Evolutionary conservation across 2,888 invertebrate genomes (phyloP).

Genomic region (Leptinotarsa peninsularis): DNA sequence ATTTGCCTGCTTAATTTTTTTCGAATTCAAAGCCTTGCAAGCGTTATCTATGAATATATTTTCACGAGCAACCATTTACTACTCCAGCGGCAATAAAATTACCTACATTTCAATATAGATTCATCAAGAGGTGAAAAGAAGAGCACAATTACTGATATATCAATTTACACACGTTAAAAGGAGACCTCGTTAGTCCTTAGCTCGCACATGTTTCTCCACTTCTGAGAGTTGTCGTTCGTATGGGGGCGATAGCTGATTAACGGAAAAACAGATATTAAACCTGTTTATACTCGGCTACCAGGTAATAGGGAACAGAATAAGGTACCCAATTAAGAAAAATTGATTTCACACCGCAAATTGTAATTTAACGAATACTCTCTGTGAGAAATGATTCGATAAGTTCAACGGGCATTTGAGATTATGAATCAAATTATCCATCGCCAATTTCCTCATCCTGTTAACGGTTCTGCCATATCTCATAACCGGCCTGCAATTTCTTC

Average conservation of each 20-base stretch:
- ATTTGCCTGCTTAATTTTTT: background rate
- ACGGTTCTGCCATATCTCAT: conserved; percentile 8
- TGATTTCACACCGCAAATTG: background rate
- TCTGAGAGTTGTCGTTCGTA: too few species aligned
- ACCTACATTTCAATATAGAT: background rate
- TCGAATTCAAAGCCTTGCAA: background rate
- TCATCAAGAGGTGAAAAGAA: background rate
- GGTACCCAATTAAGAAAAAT: background rate
- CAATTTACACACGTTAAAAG: background rate
- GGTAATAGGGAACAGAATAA: background rate
- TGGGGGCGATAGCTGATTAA: too few species aligned
- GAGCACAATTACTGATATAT: background rate
- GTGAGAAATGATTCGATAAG: background rate
- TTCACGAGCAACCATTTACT: background rate
- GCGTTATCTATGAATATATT: background rate
- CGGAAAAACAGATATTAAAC: background rate
- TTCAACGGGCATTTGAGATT: background rate
- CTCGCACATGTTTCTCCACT: too few species aligned
- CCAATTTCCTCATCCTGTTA: background rate
- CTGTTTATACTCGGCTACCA: background rate
- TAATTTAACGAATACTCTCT: background rate
- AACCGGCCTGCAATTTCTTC: background rate
- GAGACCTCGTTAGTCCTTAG: too few species aligned
- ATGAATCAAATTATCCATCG: background rate
- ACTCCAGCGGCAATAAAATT: background rate